Percentiles rank a stretch among this genome's conserved stretches.
These are phyloP conservation scores for Sceloporus undulatus DNA, from an alignment of 2,113 vertebrate genomes.

Conservation along the genomic window DNA sequence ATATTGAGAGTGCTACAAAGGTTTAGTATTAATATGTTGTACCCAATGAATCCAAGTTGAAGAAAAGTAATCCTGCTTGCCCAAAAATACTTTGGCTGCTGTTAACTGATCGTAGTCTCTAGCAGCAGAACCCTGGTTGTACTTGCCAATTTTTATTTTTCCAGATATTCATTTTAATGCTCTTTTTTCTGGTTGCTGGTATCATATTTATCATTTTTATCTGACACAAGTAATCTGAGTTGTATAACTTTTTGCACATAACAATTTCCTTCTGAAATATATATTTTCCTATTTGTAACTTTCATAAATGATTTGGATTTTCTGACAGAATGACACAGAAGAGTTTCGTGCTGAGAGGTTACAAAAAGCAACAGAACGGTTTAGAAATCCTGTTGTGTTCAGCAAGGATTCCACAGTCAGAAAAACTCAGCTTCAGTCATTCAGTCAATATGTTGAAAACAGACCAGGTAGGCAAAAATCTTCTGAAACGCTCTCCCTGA, in stretches of 20 bases:
- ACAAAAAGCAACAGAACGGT: conserved; percentile 90
- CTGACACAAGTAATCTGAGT: conserved; percentile 1
- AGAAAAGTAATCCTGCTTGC: conserved; percentile 33
- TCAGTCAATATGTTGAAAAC: conserved; percentile 97
- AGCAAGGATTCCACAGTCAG: conserved; percentile 93
- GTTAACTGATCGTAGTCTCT: conserved; percentile 47
- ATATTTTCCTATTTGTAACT: conserved; percentile 45
- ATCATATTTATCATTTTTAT: conserved; percentile 55
- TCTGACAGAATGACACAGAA: conserved; percentile 88
- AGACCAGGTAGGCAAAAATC: conserved; percentile 89
- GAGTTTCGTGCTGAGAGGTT: conserved; percentile 88
- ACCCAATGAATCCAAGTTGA: conserved; percentile 60
- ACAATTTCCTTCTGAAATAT: conserved; percentile 57
- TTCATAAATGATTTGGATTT: conserved; percentile 68
- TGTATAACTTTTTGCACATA: conserved; percentile 36
- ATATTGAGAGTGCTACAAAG: conserved; percentile 43
- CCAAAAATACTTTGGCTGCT: conserved; percentile 43
- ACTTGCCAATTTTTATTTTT: conserved; percentile 27
- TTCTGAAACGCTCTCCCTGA: conserved; percentile 57
- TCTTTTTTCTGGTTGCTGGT: not conserved
- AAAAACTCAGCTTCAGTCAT: conserved; percentile 98
- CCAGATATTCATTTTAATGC: conserved; percentile 22
- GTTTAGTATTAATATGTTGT: conserved; percentile 13
- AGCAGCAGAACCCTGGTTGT: conserved; percentile 51
- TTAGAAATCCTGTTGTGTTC: conserved; percentile 94